A percentile compares a stretch with the other conserved stretches of the same genome.
Conservation (phyloP, 1,140 invertebrate genomes). For the Wiebesia pumilae region DNA sequence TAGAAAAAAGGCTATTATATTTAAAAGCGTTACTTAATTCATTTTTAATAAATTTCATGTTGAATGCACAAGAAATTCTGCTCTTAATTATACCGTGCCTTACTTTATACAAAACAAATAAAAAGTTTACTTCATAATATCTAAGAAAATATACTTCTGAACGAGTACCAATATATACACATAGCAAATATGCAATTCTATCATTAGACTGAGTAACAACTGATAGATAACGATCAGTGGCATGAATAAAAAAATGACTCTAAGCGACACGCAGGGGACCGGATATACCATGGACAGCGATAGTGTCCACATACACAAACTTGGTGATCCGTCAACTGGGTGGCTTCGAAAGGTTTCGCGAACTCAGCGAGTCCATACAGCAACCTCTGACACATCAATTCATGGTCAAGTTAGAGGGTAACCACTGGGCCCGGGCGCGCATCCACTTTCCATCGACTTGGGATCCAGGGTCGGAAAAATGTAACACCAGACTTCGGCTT, state of each 20-base stretch:
- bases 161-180: not conserved
- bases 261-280: constrained; percentile 30
- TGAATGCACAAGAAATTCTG: not conserved
- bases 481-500: not conserved
- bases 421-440: not conserved
- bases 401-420: not conserved
- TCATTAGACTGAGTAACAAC: too few relatives aligned
- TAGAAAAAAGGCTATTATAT: too few relatives aligned
- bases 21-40: too few relatives aligned
- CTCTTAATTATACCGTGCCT: too few relatives aligned
- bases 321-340: not conserved
- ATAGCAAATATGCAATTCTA: too few relatives aligned
- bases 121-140: too few relatives aligned
- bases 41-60: not conserved
- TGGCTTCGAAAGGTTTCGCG: not conserved
- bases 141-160: not conserved
- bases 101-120: too few relatives aligned
- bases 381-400: not conserved
- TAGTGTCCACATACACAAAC: constrained; percentile 36
- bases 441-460: constrained; percentile 1
- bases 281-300: constrained; percentile 32
- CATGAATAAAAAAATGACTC: too few relatives aligned
- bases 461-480: not conserved
- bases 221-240: too few relatives aligned
- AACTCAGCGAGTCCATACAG: not conserved